Conservation (phyloP, 2,888 invertebrate species). For the Aethes cnicana region DNA sequence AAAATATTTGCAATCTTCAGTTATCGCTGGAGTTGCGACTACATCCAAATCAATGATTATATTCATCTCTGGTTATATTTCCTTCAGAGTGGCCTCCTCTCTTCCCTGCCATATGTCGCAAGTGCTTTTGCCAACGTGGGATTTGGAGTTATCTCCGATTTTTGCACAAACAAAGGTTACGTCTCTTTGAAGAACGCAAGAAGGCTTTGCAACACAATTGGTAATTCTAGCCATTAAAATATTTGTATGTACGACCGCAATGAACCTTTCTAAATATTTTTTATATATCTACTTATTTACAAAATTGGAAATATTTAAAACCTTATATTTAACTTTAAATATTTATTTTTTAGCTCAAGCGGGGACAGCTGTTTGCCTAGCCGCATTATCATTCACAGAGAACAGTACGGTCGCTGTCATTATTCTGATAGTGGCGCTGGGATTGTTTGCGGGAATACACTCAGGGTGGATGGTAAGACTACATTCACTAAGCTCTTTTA, state of each 20-base stretch:
- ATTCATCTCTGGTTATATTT: no score
- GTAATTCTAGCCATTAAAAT: constrained; percentile 42
- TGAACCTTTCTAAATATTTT: no score
- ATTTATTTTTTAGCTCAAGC: constrained; percentile 44
- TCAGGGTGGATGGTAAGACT: constrained; percentile 77
- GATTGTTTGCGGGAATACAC: constrained; percentile 80
- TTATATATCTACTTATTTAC: no score
- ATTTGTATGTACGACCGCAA: background rate
- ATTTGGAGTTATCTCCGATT: constrained; percentile 82
- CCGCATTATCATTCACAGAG: constrained; percentile 64
- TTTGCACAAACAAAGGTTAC: constrained; percentile 52
- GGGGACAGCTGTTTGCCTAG: constrained; percentile 44
- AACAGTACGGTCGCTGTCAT: constrained; percentile 66
- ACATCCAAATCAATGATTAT: no score
- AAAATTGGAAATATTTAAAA: no score
- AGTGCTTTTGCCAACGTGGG: constrained; percentile 78
- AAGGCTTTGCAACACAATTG: constrained; percentile 73
- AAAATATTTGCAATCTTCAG: no score
- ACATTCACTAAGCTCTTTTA: no score
- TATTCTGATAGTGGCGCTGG: constrained; percentile 80
- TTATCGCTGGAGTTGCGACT: no score
- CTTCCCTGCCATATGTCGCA: constrained; percentile 83
- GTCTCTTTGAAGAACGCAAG: constrained; percentile 53
- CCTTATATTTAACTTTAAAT: no score
- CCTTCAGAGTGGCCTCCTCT: constrained; percentile 82